These are phyloP conservation scores for Caenorhabditis elegans DNA, from an alignment of 1,140 invertebrate genomes.

Conservation along the genomic window DNA sequence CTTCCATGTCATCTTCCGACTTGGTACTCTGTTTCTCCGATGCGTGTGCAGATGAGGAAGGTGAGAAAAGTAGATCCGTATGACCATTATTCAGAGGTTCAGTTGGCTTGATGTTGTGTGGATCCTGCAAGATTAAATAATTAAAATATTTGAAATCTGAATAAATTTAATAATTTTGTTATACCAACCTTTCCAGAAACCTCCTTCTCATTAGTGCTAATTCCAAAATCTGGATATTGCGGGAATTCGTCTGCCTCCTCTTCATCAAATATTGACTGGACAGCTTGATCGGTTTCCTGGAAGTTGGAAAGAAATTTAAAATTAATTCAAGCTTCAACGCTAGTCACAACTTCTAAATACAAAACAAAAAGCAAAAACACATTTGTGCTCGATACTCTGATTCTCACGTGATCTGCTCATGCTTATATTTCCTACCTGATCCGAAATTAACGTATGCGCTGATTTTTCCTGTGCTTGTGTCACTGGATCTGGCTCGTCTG, in stretches of 20 bases:
- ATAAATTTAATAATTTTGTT: too few species aligned
- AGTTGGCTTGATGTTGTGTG: too few species aligned
- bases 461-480: not conserved
- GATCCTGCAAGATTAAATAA: too few species aligned
- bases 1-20: too few species aligned
- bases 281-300: constrained; percentile 8
- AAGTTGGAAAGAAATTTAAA: not conserved
- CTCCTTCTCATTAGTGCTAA: not conserved
- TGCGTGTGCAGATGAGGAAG: too few species aligned
- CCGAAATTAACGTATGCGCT: not conserved
- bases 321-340: too few species aligned
- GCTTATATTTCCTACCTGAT: constrained; percentile 4
- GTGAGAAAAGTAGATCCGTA: too few species aligned
- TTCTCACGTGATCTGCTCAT: not conserved
- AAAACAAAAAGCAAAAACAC: not conserved
- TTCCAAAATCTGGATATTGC: not conserved
- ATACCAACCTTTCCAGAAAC: not conserved
- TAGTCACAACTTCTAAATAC: not conserved
- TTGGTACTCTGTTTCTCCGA: too few species aligned
- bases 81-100: too few species aligned
- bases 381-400: not conserved
- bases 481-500: too few species aligned
- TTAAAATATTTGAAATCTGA: too few species aligned
- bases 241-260: constrained; percentile 10
- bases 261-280: constrained; percentile 14